Percentiles rank a stretch among this genome's conserved stretches.
These are phyloP conservation scores for Grammomys dolichurus DNA, from an alignment of 2,113 vertebrate genomes.

Conservation along the genomic window DNA sequence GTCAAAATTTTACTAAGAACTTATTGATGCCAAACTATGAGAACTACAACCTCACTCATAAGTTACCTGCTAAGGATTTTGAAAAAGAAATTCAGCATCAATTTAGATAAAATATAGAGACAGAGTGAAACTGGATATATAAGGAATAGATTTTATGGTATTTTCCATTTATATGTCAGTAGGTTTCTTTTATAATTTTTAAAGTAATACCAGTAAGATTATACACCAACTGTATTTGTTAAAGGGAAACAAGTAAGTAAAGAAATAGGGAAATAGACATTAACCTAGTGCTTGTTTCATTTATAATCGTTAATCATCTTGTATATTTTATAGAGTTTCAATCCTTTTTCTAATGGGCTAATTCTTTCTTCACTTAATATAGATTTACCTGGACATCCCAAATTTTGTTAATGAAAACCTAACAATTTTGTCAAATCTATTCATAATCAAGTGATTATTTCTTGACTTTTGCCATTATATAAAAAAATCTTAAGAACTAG, in stretches of 20 bases:
- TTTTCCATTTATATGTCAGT: neutral
- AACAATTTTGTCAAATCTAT: neutral
- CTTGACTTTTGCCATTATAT: neutral
- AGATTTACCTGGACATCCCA: neutral
- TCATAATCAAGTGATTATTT: neutral
- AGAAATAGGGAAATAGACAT: neutral
- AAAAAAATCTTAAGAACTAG: neutral
- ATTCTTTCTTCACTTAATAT: neutral
- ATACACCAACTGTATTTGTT: neutral
- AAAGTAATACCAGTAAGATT: neutral
- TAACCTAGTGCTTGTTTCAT: neutral
- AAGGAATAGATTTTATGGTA: neutral
- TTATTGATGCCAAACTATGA: neutral
- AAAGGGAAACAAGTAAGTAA: neutral
- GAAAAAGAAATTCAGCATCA: neutral
- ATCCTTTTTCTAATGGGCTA: neutral
- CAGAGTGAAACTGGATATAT: neutral
- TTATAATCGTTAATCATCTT: neutral
- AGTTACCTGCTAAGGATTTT: rapidly evolving
- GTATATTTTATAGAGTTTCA: neutral
- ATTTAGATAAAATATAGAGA: neutral
- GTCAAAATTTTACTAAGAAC: neutral
- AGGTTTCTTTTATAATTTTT: neutral
- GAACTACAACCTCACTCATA: neutral
- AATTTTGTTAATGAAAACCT: neutral